Evolutionary conservation across 2,888 invertebrate genomes (phyloP).

Genomic region (Euzophera pinguis): DNA sequence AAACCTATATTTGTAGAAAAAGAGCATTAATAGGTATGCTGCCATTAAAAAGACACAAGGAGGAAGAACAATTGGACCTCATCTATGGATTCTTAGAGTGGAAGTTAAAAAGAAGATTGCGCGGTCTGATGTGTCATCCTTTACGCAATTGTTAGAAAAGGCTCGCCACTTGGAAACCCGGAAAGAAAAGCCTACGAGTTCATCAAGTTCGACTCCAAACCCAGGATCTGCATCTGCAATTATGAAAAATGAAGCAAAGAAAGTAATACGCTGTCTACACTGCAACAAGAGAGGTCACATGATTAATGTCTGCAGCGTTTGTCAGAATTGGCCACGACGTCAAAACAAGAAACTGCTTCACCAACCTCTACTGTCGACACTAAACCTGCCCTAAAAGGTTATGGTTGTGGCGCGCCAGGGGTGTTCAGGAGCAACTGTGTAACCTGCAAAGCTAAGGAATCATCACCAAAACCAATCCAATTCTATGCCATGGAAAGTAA

Average conservation of each 20-base stretch:
- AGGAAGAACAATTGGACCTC: background rate
- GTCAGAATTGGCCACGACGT: no score
- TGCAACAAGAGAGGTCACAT: no score
- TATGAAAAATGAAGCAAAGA: no score
- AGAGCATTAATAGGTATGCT: background rate
- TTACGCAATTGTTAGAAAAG: background rate
- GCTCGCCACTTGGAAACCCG: background rate
- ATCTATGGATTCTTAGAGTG: background rate
- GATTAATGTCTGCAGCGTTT: no score
- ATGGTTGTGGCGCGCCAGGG: background rate
- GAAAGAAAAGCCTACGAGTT: no score
- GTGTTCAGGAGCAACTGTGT: background rate
- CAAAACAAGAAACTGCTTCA: no score
- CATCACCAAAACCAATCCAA: background rate
- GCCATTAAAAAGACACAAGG: background rate
- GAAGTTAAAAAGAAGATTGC: background rate
- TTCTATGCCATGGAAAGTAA: conserved; percentile 5
- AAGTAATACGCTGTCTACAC: no score
- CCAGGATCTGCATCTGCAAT: no score
- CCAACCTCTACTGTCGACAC: no score
- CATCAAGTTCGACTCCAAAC: no score
- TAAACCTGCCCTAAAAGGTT: background rate
- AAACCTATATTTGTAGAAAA: conserved; percentile 20
- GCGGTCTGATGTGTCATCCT: no score
- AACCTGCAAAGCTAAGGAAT: conserved; percentile 8